Evolutionary conservation across 1,140 invertebrate species (phyloP).

Genomic region (Oscheius sp.): DNA sequence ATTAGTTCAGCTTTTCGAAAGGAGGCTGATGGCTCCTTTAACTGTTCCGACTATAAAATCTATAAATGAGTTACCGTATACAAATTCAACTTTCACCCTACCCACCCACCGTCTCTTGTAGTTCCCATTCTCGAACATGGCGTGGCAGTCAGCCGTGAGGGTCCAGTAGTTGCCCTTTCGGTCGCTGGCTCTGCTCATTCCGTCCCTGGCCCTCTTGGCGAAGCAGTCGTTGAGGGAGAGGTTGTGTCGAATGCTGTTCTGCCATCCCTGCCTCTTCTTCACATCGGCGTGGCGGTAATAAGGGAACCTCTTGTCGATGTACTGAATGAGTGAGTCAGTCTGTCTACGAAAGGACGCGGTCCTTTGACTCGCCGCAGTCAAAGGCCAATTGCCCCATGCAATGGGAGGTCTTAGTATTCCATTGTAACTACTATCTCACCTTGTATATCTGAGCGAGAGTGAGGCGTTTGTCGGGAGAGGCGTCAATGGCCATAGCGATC

Average conservation of each 20-base stretch:
- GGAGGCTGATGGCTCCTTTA: too few relatives aligned
- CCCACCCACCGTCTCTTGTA: slow-evolving; percentile 70
- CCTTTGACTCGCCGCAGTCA: background rate
- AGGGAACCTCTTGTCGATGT: slow-evolving; percentile 95
- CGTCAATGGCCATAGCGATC: slow-evolving; percentile 69
- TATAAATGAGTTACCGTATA: too few relatives aligned
- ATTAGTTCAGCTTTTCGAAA: too few relatives aligned
- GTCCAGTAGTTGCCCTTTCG: slow-evolving; percentile 71
- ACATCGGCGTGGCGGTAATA: slow-evolving; percentile 79
- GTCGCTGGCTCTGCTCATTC: slow-evolving; percentile 62
- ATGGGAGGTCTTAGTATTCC: too few relatives aligned
- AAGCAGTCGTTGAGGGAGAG: slow-evolving; percentile 97
- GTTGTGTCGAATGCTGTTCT: slow-evolving; percentile 93
- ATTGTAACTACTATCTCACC: slow-evolving; percentile 64
- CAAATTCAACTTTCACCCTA: too few relatives aligned
- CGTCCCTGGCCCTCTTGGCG: slow-evolving; percentile 71
- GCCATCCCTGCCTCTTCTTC: slow-evolving; percentile 78
- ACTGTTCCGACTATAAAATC: too few relatives aligned
- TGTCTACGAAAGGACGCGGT: background rate
- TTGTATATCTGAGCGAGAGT: slow-evolving; percentile 97
- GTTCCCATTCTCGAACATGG: slow-evolving; percentile 96
- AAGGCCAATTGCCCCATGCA: too few relatives aligned
- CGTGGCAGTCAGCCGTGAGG: slow-evolving; percentile 75
- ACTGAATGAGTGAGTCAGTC: slow-evolving; percentile 61
- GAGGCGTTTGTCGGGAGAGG: slow-evolving; percentile 74